Evolutionary conservation across 2,113 vertebrate genomes (phyloP).

Genomic region (Hippocampus comes): DNA sequence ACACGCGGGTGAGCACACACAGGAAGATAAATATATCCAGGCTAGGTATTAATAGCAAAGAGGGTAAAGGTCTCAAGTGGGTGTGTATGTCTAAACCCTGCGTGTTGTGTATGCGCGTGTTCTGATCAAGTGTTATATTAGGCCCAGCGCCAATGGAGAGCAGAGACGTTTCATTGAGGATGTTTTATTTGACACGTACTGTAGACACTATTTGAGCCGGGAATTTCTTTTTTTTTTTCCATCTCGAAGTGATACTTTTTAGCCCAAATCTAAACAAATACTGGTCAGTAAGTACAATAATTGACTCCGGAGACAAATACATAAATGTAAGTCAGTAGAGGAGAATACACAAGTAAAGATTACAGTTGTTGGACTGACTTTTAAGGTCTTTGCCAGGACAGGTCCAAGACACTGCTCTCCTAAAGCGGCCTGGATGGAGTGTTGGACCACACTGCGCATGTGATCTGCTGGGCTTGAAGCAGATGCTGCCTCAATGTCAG

Average conservation of each 20-base stretch:
- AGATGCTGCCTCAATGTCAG: slow-evolving; percentile 68
- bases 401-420: slow-evolving; percentile 67
- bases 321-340: not conserved
- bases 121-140: slow-evolving; percentile 47
- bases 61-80: slow-evolving; percentile 33
- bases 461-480: slow-evolving; percentile 58
- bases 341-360: not conserved
- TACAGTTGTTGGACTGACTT: slow-evolving; percentile 68
- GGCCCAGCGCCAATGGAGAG: slow-evolving; percentile 38
- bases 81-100: slow-evolving; percentile 2
- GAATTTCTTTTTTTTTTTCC: slow-evolving; percentile 12
- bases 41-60: slow-evolving; percentile 45
- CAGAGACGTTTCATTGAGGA: slow-evolving; percentile 22
- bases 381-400: slow-evolving; percentile 68
- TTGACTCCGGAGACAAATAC: not conserved
- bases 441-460: slow-evolving; percentile 80
- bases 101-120: slow-evolving; percentile 1
- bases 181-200: slow-evolving; percentile 14
- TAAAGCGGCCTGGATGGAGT: slow-evolving; percentile 79
- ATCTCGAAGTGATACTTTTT: not conserved
- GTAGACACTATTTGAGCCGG: no score
- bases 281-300: not conserved
- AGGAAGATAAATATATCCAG: slow-evolving; percentile 42
- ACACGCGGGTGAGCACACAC: slow-evolving; percentile 18
- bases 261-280: not conserved